Evolutionary conservation across 2,888 invertebrate genomes (phyloP), one percentile per base, ranked within the genome.

Genomic region (Stratiomys singularior): DNA sequence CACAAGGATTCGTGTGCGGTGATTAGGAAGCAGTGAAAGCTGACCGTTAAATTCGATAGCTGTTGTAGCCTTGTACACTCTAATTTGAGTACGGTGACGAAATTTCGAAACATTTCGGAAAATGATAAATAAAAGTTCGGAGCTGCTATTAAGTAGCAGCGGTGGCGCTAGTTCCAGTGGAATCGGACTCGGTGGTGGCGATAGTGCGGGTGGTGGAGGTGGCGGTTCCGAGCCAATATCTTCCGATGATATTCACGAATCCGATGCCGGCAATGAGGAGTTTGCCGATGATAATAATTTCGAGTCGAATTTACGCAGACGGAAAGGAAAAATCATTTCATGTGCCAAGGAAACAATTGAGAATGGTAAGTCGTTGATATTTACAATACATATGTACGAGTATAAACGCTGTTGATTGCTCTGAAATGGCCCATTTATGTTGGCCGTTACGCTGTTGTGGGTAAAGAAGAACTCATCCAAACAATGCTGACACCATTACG

Each of bases 271-370:
- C 77, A 82, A 82, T 72, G 84, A 83, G 77, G 85, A 87, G 80
- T 84, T 83, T 80, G 84, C 66, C 44, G 85, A 84, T 79, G 81
- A 81, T 77, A 86, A 86, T 81, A 86, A 86, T 82, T 86, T 86
- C 77, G 87, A 87, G 82, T 85, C 86, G 76, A 87, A 87, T 83
- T 83, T 87, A 67, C 84, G 87, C 79, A 83, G 86, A 81, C 86
- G 87, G 79, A 87, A 86, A 82, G 87, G 87, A 77, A 87, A 87
- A 85, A 86, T 87, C 80, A 87, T 87, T 83, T 86, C 87, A 78
- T 87, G 87, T 85, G 87, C 87, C 83, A 87, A 87, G 84, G 87
- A 87, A 83, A 87, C 87, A 72, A 87, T 87, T 81, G 87, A 87
- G 82, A 86, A 87, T 81, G 87, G 87, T 87, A 81, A 85, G 85